A percentile compares a stretch with the other conserved stretches of the same genome.
These are phyloP conservation scores for Chiroxiphia lanceolata DNA, from an alignment of 2,797 vertebrate species.

Conservation along the genomic window DNA sequence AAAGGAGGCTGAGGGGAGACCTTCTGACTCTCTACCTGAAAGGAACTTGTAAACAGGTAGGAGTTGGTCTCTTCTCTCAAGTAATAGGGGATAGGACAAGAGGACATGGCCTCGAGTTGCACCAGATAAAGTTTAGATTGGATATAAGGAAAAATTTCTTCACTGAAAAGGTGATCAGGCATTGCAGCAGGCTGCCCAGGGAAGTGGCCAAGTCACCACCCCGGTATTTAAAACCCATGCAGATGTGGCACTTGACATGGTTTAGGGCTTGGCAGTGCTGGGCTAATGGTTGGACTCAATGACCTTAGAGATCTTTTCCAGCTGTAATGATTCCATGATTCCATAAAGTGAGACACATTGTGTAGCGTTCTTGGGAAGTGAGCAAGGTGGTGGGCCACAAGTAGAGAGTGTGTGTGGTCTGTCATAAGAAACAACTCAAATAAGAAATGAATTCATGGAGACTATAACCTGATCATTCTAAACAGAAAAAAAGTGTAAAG, in stretches of 20 bases:
- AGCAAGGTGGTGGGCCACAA: not conserved
- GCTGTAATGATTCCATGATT: not conserved
- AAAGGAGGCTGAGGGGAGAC: not conserved
- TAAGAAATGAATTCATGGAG: not conserved
- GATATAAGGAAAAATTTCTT: not conserved
- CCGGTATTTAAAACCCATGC: not conserved
- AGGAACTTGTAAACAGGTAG: not conserved
- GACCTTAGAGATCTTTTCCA: not conserved
- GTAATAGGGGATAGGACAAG: not conserved
- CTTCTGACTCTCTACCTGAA: not conserved
- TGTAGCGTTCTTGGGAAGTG: not conserved
- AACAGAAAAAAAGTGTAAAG: not conserved
- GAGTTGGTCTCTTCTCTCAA: not conserved
- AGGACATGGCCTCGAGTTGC: not conserved
- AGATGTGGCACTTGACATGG: not conserved
- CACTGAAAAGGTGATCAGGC: not conserved
- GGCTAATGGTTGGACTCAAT: not conserved
- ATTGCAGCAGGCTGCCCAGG: not conserved
- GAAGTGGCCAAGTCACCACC: not conserved
- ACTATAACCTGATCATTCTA: not conserved
- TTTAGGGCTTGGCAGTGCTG: not conserved
- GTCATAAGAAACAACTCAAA: not conserved
- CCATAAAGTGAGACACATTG: not conserved
- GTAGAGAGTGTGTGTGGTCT: not conserved
- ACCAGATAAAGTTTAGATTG: not conserved